Conservation (phyloP, 2,113 vertebrate genomes). For the Coracopsis vasa region DNA sequence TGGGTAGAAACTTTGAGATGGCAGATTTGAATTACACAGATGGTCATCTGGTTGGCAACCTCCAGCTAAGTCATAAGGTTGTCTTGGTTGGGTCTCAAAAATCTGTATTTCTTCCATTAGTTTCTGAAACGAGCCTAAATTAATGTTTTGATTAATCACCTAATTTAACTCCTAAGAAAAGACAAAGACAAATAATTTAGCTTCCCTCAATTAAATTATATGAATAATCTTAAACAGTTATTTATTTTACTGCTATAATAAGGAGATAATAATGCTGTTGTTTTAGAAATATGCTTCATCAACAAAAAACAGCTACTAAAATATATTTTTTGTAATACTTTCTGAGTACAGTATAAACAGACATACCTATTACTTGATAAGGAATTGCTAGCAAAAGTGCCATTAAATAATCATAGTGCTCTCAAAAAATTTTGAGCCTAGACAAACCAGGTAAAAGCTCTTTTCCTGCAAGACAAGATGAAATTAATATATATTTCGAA, state of each 20-base stretch:
- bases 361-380: neutral
- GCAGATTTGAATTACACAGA: neutral
- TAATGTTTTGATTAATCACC: neutral
- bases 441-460: neutral
- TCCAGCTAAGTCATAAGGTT: neutral
- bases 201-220: neutral
- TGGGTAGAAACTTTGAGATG: neutral
- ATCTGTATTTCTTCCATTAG: conserved; percentile 30
- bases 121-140: conserved; percentile 32
- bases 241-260: neutral
- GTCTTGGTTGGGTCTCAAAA: neutral
- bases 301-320: neutral
- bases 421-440: neutral
- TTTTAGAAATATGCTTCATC: neutral
- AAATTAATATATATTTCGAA: neutral
- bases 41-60: neutral
- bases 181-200: neutral
- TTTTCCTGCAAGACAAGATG: neutral
- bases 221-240: neutral
- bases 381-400: neutral
- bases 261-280: neutral
- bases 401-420: neutral
- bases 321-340: neutral
- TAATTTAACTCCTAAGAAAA: conserved; percentile 30
- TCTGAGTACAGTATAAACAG: neutral